Evolutionary conservation across 1,140 invertebrate species (phyloP), one percentile per base, ranked within the genome.

Genomic region (Dysdera silvatica): DNA sequence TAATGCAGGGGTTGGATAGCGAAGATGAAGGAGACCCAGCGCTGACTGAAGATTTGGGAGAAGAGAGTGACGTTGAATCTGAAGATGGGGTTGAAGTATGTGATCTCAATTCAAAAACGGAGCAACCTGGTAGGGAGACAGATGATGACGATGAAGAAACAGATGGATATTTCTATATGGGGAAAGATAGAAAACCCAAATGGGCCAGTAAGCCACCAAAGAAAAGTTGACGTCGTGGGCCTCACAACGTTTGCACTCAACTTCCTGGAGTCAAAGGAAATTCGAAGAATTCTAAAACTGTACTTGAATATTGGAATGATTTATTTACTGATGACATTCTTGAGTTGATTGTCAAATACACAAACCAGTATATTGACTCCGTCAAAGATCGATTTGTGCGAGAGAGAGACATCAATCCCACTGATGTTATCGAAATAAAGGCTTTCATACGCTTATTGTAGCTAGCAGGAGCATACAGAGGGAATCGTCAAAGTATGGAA

Each of bases 371-470:
- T 31, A 63, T 63, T 6, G 24, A 63, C 5, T 7, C 29, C 14
- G 51, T 63, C 16, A 45, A 51, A 48, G 4, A 26, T 16, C 28
- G 54, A 24, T 65, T 54, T 65, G 20, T 3, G 7, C 37, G 54
- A 58, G 41, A 64, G 8, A 51, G 62, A 32, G 55, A 65, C 47
- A 20, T 28, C 2, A 2, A 14, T 6, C 5, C 18, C 4, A 65
- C 37, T 2, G 61, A 67, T 51, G 16, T 7, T 3, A 40, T 52
- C 10, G 65, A 63, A 33, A 32, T 67, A 14, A 51, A 58, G 43
- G 66, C 66, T 40, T 65, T 67, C 29, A 59, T 65, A 24, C 29
- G 54, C n/a, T 41, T 65, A 20, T 33, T 67, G 14, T 63, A 65
- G 18, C 14, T 56, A 14, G 26, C 55, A 29, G 66, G 61, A 32